Conservation (phyloP, 1,140 invertebrate genomes). For the Tetragonula clypearis region DNA sequence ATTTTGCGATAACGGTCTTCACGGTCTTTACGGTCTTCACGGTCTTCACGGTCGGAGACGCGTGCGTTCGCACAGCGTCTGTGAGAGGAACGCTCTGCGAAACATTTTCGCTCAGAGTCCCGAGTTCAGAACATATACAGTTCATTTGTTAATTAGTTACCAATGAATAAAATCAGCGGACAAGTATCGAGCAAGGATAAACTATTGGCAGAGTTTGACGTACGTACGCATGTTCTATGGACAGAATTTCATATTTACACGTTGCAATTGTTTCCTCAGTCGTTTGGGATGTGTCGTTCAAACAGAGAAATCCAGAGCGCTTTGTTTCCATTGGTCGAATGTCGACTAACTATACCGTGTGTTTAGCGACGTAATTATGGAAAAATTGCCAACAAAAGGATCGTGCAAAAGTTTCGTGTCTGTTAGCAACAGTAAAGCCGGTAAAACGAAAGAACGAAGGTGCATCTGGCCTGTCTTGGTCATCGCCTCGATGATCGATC, state of each 20-base stretch:
- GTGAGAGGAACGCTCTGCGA: too few relatives aligned
- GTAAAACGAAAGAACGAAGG: conserved; percentile 34
- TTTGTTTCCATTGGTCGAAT: too few relatives aligned
- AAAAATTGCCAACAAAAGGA: not conserved
- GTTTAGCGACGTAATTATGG: too few relatives aligned
- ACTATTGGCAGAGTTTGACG: too few relatives aligned
- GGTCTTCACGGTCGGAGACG: not conserved
- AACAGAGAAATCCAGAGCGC: too few relatives aligned
- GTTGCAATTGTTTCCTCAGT: conserved; percentile 37
- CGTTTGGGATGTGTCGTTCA: too few relatives aligned
- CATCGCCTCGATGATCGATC: conserved; percentile 61
- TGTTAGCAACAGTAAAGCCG: conserved; percentile 53
- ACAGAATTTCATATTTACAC: not conserved
- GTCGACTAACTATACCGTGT: too few relatives aligned
- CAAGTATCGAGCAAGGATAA: not conserved
- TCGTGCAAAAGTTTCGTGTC: not conserved
- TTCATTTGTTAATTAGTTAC: too few relatives aligned
- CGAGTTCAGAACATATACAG: too few relatives aligned
- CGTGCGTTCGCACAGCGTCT: too few relatives aligned
- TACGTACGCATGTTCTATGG: not conserved
- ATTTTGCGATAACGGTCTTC: conserved; percentile 38
- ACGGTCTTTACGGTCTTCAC: conserved; percentile 35
- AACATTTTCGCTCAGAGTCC: too few relatives aligned
- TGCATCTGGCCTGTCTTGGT: conserved; percentile 21
- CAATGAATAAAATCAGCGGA: too few relatives aligned